These are phyloP conservation scores for Drosophila neocordata DNA, from an alignment of 1,140 invertebrate genomes.

Conservation along the genomic window DNA sequence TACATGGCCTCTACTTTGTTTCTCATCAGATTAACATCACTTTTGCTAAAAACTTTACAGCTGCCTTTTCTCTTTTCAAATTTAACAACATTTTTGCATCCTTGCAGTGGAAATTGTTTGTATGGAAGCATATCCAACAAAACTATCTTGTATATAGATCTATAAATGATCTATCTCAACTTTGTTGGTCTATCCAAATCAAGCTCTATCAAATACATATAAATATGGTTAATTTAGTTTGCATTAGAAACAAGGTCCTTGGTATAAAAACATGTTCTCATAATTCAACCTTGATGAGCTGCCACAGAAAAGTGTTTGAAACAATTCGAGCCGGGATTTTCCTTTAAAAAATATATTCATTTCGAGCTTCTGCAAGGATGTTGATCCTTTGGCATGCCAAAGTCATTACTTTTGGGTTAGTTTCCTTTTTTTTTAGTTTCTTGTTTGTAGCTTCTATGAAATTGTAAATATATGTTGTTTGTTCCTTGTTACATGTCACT, in stretches of 20 bases:
- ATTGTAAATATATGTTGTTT: conserved; percentile 32
- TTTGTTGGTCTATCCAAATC: too few relatives aligned
- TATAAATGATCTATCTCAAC: too few relatives aligned
- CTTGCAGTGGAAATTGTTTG: background rate
- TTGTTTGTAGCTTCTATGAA: conserved; percentile 9
- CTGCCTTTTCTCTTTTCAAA: background rate
- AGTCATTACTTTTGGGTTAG: conserved; percentile 1
- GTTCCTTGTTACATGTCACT: conserved; percentile 29
- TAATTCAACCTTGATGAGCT: background rate
- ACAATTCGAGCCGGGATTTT: background rate
- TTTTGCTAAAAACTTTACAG: conserved; percentile 30
- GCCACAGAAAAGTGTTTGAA: too few relatives aligned
- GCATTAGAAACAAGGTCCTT: background rate
- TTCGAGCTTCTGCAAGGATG: background rate
- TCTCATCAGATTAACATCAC: conserved; percentile 10
- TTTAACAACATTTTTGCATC: background rate
- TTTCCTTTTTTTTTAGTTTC: background rate
- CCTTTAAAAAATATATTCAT: background rate
- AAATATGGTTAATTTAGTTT: background rate
- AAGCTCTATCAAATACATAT: too few relatives aligned
- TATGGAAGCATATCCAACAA: too few relatives aligned
- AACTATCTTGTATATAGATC: too few relatives aligned
- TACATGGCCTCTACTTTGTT: conserved; percentile 47
- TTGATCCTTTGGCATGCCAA: background rate
- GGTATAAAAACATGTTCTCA: background rate